phyloP scores from a whole-genome alignment of 2,113 vertebrate genomes.

The Otolemur garnettii region DNA sequence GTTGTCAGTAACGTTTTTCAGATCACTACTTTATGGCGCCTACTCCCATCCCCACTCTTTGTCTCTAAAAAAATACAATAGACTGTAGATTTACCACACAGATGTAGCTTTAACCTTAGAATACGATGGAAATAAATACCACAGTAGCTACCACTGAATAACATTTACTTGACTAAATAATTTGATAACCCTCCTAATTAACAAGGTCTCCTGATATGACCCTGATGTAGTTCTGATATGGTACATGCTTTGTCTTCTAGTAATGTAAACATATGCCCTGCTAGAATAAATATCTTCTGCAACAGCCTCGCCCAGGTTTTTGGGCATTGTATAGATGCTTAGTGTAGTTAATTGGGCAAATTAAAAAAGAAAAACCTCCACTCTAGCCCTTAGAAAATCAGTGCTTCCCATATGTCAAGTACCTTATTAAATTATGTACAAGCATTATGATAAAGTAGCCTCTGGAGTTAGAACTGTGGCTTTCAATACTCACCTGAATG shows the following conservation, averaged over 20 bases:
- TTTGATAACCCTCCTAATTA: background rate
- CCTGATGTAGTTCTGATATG: background rate
- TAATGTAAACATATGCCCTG: background rate
- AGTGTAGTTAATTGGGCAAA: background rate
- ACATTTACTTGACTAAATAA: background rate
- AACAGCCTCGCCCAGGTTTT: background rate
- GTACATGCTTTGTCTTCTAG: background rate
- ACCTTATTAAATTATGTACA: background rate
- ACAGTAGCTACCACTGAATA: background rate
- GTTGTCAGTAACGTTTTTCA: conserved; percentile 23
- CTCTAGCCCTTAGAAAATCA: background rate
- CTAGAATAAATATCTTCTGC: background rate
- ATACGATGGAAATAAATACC: conserved; percentile 44
- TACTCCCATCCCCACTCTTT: background rate
- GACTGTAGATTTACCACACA: background rate
- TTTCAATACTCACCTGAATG: background rate
- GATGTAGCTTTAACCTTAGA: background rate
- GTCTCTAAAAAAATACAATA: background rate
- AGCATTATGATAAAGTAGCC: background rate
- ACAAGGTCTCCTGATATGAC: background rate
- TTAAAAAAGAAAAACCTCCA: background rate
- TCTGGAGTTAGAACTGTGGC: background rate
- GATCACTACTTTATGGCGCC: conserved; percentile 33
- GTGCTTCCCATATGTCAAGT: background rate
- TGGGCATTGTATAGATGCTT: background rate